phyloP scores from a whole-genome alignment of 2,888 invertebrate species.

The Hermaeophaga mercurialis region DNA sequence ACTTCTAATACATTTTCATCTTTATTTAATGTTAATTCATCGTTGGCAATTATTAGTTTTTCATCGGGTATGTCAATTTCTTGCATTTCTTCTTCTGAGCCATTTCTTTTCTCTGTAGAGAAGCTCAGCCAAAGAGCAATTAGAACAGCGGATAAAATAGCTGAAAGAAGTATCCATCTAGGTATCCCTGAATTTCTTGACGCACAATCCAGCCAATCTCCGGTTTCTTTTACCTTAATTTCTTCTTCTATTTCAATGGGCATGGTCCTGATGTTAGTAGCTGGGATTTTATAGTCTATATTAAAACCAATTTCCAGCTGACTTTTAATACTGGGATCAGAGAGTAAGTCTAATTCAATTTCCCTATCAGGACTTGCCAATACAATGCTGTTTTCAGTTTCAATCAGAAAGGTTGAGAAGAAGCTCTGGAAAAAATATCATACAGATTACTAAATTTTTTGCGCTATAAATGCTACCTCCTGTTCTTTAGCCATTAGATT shows the following conservation, averaged over 20 bases:
- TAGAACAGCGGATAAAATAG: constrained; percentile 57
- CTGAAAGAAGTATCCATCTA: constrained; percentile 55
- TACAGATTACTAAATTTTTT: constrained; percentile 1
- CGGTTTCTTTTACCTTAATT: constrained; percentile 33
- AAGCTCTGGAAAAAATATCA: constrained; percentile 28
- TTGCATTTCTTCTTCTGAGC: constrained; percentile 32
- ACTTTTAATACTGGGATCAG: constrained; percentile 52
- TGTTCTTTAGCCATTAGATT: constrained; percentile 46
- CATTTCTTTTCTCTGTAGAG: constrained; percentile 45
- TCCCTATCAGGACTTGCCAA: constrained; percentile 49
- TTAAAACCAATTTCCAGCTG: constrained; percentile 51
- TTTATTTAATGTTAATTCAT: constrained; percentile 32
- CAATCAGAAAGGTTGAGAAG: constrained; percentile 38
- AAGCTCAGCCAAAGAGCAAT: constrained; percentile 60
- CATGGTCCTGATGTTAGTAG: constrained; percentile 53
- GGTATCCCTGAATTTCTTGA: constrained; percentile 60
- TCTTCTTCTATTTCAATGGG: constrained; percentile 47
- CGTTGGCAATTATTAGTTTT: constrained; percentile 36
- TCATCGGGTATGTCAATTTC: constrained; percentile 36
- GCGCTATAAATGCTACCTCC: constrained; percentile 34
- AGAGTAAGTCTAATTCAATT: constrained; percentile 49
- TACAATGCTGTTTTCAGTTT: constrained; percentile 40
- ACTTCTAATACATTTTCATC: constrained; percentile 27
- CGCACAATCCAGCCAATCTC: constrained; percentile 55
- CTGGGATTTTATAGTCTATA: constrained; percentile 53